Base-by-base conservation (phyloP, 2,113 vertebrate genomes). In the Onychostruthus taczanowskii region DNA sequence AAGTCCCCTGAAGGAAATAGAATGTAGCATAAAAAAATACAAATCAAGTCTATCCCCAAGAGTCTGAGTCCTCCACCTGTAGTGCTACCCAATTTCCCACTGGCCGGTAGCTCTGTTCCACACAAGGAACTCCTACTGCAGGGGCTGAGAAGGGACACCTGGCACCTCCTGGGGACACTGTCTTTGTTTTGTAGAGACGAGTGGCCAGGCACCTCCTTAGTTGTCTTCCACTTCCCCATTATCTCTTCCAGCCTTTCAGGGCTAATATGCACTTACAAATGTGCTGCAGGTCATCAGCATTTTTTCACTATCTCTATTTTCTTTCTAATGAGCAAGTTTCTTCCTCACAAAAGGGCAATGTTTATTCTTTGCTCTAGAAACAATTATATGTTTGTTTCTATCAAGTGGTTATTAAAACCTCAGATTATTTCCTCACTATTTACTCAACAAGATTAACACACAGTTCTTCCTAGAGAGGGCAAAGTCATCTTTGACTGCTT, bases 371-470 rank as follows among this genome's bases (percentile, higher is more conserved):
- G 41, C 52, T 66, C 13, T 47, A 80, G 64, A 66, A 85, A 83
- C 17, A 83, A 69, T 89, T 85, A 39, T 5, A 37, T 52, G 28
- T 75, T 88, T 90, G 21, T 79, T 94, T 94, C 67, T 79, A 86
- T 97, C 82, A 92, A 90, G 44, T 84, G 22, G 35, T 94, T 89
- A 93, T 87, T 94, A 92, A 92, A 88, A 87, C 19, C 56, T 87
- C 73, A 90, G 30, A 90, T 91, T 91, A 90, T 86, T 95, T 89
- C 96, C 86, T 91, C 62, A 87, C 21, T 20, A 84, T 93, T 95
- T 78, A 69, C 87, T 90, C 70, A 94, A 78, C 31, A 70, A 84
- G 59, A 89, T 95, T 94, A 96, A 93, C 63, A 92, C 58, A 61
- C 26, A 83, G 41, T 8, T 66, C 52, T 79, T 88, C n/a, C 52